Conservation (phyloP, 1,140 invertebrate genomes). For the Drosophila repleta region DNA sequence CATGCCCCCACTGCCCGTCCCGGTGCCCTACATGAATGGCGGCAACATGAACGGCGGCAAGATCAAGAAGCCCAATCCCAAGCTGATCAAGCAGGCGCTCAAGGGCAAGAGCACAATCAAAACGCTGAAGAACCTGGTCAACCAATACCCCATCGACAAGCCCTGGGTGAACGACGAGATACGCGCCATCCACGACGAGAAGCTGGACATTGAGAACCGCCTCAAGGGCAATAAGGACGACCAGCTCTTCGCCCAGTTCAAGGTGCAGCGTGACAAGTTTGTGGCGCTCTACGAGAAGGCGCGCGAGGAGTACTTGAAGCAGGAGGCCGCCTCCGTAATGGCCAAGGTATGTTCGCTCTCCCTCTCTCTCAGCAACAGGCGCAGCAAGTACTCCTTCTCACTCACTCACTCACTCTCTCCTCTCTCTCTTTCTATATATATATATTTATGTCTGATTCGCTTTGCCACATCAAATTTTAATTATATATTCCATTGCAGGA, state of each 20-base stretch:
- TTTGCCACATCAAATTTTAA: neutral
- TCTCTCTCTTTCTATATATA: neutral
- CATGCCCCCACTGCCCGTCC: slow-evolving; percentile 27
- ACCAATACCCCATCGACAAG: slow-evolving; percentile 83
- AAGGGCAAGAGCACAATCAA: slow-evolving; percentile 80
- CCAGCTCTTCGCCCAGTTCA: slow-evolving; percentile 80
- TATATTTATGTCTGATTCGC: neutral
- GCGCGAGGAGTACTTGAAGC: slow-evolving; percentile 69
- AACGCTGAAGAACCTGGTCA: slow-evolving; percentile 78
- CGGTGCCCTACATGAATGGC: slow-evolving; percentile 51
- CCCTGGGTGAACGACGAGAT: slow-evolving; percentile 82
- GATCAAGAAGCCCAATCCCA: slow-evolving; percentile 73
- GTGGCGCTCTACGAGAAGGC: slow-evolving; percentile 76
- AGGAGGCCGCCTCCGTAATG: slow-evolving; percentile 75
- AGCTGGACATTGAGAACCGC: slow-evolving; percentile 79
- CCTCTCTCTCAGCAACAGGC: neutral
- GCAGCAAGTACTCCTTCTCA: neutral
- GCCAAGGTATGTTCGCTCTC: slow-evolving; percentile 60
- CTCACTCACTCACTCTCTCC: neutral
- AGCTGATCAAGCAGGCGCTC: slow-evolving; percentile 68
- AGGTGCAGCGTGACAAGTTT: slow-evolving; percentile 81
- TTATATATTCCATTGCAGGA: slow-evolving; percentile 76
- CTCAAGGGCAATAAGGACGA: slow-evolving; percentile 83
- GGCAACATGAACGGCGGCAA: slow-evolving; percentile 53
- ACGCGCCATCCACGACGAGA: slow-evolving; percentile 65